These are phyloP conservation scores for Loriculus beryllinus DNA, from an alignment of 2,797 vertebrate species.

Conservation along the genomic window DNA sequence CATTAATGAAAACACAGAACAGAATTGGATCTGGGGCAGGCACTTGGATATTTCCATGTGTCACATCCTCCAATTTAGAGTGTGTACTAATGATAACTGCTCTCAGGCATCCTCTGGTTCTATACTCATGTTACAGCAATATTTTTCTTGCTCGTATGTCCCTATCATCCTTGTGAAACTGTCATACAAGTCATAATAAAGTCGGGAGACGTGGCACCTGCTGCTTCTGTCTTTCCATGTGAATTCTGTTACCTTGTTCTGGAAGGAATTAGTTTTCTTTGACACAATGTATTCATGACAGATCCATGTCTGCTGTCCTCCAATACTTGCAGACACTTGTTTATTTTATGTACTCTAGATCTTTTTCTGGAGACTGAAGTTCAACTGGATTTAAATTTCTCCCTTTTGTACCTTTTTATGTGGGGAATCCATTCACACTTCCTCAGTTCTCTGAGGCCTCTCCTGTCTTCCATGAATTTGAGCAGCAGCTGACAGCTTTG, in stretches of 20 bases:
- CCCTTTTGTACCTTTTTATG: background rate
- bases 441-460: background rate
- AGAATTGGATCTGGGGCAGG: background rate
- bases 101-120: background rate
- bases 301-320: background rate
- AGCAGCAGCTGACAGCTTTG: background rate
- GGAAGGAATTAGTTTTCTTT: background rate
- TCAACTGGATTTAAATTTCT: background rate
- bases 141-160: background rate
- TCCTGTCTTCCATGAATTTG: background rate
- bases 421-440: background rate
- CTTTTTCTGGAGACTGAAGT: background rate
- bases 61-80: background rate
- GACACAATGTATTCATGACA: background rate
- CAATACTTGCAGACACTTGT: background rate
- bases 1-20: background rate
- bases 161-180: background rate
- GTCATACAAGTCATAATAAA: background rate
- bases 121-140: accelerated
- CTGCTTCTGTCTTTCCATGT: background rate
- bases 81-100: background rate
- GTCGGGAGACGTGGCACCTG: background rate
- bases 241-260: background rate
- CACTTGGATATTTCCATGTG: background rate
- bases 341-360: background rate